Percentiles rank a stretch among this genome's conserved stretches.
These are phyloP conservation scores for Climacteris rufus DNA, from an alignment of 2,113 vertebrate species.

Conservation along the genomic window DNA sequence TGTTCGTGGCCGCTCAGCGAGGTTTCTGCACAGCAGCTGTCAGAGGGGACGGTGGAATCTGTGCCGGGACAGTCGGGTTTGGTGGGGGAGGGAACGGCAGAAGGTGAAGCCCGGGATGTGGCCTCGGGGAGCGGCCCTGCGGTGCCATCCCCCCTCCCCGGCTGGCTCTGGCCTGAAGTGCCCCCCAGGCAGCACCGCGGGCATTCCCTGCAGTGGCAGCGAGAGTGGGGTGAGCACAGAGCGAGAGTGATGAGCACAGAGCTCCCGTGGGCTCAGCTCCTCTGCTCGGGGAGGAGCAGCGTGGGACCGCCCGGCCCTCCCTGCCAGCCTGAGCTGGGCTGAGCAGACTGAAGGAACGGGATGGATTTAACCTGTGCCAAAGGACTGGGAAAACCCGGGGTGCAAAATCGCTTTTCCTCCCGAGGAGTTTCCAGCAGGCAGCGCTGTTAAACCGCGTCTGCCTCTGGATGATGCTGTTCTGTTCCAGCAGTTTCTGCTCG, in stretches of 20 bases:
- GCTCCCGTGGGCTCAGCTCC: too few species aligned
- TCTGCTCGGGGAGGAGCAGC: too few species aligned
- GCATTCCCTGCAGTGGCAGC: background rate
- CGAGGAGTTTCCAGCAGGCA: background rate
- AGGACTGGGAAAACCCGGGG: rapidly evolving
- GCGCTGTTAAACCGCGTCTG: background rate
- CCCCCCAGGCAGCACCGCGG: background rate
- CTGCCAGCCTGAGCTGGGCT: background rate
- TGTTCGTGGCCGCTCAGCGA: background rate
- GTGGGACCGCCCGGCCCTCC: background rate
- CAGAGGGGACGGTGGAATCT: too few species aligned
- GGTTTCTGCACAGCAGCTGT: rapidly evolving
- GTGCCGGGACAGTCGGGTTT: rapidly evolving
- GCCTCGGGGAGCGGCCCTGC: background rate
- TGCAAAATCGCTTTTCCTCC: rapidly evolving
- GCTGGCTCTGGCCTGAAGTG: background rate
- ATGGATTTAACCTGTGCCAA: rapidly evolving
- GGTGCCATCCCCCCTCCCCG: background rate
- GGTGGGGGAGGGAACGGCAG: background rate
- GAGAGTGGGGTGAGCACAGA: background rate
- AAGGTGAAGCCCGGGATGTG: background rate
- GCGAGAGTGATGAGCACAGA: too few species aligned
- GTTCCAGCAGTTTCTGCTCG: background rate
- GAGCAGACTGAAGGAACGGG: rapidly evolving
- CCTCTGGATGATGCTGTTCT: background rate